Evolutionary conservation across 2,113 vertebrate genomes (phyloP).

Genomic region (Sphaerodactylus townsendi): DNA sequence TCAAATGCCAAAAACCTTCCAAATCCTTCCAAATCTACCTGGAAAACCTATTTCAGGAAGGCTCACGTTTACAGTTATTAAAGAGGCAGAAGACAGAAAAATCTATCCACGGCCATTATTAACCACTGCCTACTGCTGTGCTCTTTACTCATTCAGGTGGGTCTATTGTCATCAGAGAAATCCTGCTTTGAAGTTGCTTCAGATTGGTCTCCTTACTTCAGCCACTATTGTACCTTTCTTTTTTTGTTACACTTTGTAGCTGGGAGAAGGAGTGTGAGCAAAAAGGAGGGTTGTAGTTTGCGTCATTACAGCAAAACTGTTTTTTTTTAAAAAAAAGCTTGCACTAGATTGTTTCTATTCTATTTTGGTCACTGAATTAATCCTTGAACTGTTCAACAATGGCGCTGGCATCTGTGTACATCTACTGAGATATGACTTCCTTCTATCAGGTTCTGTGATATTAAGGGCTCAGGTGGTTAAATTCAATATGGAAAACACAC

Average conservation of each 20-base stretch:
- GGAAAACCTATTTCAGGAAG: too few species aligned
- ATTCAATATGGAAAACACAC: slow-evolving; percentile 93
- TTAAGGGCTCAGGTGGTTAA: slow-evolving; percentile 95
- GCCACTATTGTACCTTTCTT: neutral
- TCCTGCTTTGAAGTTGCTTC: neutral
- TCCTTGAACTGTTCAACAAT: slow-evolving; percentile 52
- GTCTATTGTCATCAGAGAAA: neutral
- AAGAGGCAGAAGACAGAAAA: neutral
- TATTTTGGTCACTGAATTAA: slow-evolving; percentile 49
- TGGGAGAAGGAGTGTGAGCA: neutral
- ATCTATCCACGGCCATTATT: neutral
- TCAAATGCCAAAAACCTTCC: neutral
- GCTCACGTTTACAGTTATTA: neutral
- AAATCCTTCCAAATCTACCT: neutral
- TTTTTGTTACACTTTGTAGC: neutral
- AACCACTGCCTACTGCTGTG: neutral
- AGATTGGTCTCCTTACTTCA: neutral
- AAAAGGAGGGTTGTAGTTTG: neutral
- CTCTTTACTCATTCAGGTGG: neutral
- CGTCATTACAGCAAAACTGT: slow-evolving; percentile 22
- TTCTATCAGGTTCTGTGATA: slow-evolving; percentile 76
- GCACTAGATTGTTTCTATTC: slow-evolving; percentile 36
- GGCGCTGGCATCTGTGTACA: slow-evolving; percentile 59
- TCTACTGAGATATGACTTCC: slow-evolving; percentile 71
- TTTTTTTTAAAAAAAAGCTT: slow-evolving; percentile 44